Conservation (phyloP, 2,113 vertebrate genomes). For the Microtus ochrogaster region DNA sequence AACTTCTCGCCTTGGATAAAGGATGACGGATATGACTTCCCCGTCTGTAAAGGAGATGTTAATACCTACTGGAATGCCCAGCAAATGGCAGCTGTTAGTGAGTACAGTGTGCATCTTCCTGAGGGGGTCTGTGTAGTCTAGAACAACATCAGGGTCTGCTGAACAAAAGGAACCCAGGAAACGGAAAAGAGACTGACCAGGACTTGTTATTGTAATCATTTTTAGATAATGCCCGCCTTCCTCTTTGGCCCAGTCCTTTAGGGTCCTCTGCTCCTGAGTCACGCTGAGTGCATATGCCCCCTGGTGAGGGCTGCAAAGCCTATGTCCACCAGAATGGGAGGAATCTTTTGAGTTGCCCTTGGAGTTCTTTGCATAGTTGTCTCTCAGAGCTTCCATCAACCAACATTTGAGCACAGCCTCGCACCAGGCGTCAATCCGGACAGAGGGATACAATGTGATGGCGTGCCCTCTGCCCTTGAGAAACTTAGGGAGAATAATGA, state of each 20-base stretch:
- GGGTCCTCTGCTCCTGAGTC: neutral
- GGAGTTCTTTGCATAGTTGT: neutral
- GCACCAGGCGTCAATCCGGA: neutral
- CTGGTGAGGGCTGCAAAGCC: neutral
- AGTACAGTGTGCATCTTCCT: neutral
- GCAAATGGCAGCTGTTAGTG: neutral
- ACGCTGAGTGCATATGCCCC: accelerated
- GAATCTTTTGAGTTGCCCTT: neutral
- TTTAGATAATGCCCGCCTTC: neutral
- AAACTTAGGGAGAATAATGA: neutral
- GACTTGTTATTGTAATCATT: neutral
- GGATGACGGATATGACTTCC: neutral
- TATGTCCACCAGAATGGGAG: neutral
- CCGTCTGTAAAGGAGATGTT: neutral
- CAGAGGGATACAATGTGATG: neutral
- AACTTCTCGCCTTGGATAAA: neutral
- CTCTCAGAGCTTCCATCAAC: neutral
- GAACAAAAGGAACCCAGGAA: neutral
- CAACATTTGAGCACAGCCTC: neutral
- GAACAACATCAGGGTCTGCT: neutral
- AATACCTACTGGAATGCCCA: neutral
- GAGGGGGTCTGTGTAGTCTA: neutral
- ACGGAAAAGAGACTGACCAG: neutral
- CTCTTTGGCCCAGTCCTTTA: neutral
- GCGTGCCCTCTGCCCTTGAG: neutral